phyloP scores from a whole-genome alignment of 2,113 vertebrate genomes.

The Capra hircus region DNA sequence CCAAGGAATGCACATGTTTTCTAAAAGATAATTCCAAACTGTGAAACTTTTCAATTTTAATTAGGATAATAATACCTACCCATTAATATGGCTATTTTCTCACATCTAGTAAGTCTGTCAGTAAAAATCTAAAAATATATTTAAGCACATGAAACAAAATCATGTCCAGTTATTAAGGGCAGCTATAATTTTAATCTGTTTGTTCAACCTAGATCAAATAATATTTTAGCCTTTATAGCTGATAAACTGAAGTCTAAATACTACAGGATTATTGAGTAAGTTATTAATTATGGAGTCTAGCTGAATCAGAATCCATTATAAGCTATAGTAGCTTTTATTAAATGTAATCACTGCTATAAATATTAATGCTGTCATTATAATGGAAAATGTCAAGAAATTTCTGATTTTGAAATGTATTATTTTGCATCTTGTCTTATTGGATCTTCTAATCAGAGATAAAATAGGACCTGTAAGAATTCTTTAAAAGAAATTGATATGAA shows the following conservation, averaged over 20 bases:
- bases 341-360: conserved; percentile 46
- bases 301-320: conserved; percentile 1
- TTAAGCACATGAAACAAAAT: conserved; percentile 52
- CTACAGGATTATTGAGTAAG: conserved; percentile 64
- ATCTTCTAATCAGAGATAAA: background rate
- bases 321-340: conserved; percentile 61
- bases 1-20: conserved; percentile 46
- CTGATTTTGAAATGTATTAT: conserved; percentile 9
- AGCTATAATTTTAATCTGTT: conserved; percentile 59
- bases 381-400: conserved; percentile 59
- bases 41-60: conserved; percentile 60
- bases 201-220: conserved; percentile 62
- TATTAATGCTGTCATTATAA: conserved; percentile 45
- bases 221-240: conserved; percentile 54
- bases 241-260: conserved; percentile 61
- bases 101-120: background rate
- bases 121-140: conserved; percentile 54
- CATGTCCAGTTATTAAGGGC: background rate
- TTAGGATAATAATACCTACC: conserved; percentile 28
- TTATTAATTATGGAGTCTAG: conserved; percentile 70
- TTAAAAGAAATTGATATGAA: background rate
- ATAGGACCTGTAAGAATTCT: background rate
- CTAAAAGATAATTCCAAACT: conserved; percentile 32
- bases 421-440: background rate
- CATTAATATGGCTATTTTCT: conserved; percentile 34